phyloP scores from a whole-genome alignment of 2,888 invertebrate species.

The Rhorus exstirpatorius region DNA sequence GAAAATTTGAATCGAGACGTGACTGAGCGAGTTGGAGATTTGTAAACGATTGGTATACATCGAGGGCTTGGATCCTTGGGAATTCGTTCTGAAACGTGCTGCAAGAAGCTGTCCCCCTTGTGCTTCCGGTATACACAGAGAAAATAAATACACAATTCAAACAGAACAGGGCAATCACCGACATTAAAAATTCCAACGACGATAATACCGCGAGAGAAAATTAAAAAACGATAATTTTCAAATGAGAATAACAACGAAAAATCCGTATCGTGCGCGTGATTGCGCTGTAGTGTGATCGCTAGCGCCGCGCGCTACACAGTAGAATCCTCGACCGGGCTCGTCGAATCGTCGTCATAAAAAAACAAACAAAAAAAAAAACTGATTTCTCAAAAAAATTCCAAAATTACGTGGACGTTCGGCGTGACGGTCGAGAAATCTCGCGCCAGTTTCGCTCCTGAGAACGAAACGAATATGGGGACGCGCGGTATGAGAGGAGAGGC shows the following conservation, averaged over 20 bases:
- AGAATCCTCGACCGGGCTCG: constrained; percentile 79
- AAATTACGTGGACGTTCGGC: too few relatives aligned
- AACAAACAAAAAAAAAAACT: background rate
- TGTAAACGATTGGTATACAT: constrained; percentile 69
- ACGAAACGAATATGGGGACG: constrained; percentile 55
- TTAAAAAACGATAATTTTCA: too few relatives aligned
- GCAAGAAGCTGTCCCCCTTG: constrained; percentile 44
- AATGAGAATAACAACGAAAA: background rate
- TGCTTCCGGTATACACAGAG: background rate
- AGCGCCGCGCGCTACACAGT: constrained; percentile 80
- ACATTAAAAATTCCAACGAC: too few relatives aligned
- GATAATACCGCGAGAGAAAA: too few relatives aligned
- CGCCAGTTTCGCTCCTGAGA: constrained; percentile 77
- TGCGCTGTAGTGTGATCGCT: constrained; percentile 74
- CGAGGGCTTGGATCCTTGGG: constrained; percentile 80
- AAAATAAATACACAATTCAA: constrained; percentile 34
- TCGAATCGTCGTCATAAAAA: constrained; percentile 2
- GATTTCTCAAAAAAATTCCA: too few relatives aligned
- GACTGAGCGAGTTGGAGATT: constrained; percentile 77
- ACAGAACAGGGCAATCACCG: constrained; percentile 24
- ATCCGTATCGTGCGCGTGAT: constrained; percentile 64
- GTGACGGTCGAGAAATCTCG: constrained; percentile 81
- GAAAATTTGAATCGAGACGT: constrained; percentile 67
- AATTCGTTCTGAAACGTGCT: constrained; percentile 66
- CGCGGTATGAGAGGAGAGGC: background rate